These are phyloP conservation scores for Nasua narica DNA, from an alignment of 2,797 vertebrate species.

Conservation along the genomic window DNA sequence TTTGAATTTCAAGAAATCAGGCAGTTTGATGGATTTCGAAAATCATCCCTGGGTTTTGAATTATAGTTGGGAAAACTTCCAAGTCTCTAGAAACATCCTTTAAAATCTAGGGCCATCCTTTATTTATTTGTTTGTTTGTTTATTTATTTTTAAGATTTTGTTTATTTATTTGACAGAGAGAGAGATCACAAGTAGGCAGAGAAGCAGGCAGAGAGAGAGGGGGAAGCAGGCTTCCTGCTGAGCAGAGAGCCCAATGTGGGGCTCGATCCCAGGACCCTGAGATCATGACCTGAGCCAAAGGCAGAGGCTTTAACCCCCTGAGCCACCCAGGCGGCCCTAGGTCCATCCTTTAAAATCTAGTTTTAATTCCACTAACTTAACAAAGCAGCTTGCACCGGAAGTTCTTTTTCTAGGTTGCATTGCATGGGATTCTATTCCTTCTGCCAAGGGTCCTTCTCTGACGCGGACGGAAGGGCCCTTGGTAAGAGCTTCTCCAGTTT, in stretches of 20 bases:
- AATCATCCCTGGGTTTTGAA: neutral
- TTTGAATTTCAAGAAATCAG: neutral
- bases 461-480: accelerated
- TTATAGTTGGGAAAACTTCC: neutral
- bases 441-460: neutral
- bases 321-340: no score
- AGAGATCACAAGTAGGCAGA: no score
- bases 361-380: neutral
- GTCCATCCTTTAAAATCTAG: neutral
- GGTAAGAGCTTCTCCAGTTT: no score
- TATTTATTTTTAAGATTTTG: no score
- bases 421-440: neutral
- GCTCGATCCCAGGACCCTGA: no score
- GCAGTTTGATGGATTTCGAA: neutral
- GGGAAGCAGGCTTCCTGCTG: no score
- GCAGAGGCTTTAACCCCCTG: no score
- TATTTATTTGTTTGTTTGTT: no score
- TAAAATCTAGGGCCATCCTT: neutral
- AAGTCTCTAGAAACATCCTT: neutral
- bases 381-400: neutral
- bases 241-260: no score
- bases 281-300: no score
- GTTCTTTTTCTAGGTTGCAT: neutral
- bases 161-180: no score
- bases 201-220: no score